Percentiles rank a stretch among this genome's conserved stretches.
Evolutionary conservation across 2,888 invertebrate genomes (phyloP).

Genomic region (Tanytarsus gracilentus): DNA sequence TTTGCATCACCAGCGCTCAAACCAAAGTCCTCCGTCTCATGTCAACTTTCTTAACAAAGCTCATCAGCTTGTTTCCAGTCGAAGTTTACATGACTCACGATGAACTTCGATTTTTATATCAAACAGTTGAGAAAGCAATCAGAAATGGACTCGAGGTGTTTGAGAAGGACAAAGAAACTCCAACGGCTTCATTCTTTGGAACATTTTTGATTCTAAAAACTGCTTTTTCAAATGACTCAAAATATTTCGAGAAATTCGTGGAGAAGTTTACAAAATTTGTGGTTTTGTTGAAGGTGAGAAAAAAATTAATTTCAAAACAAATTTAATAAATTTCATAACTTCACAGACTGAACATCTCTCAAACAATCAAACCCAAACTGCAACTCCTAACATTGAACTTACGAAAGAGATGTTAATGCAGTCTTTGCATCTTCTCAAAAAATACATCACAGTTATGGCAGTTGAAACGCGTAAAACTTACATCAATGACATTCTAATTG

Average conservation of each 20-base stretch:
- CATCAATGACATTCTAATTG: slow-evolving; percentile 82
- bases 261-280: slow-evolving; percentile 86
- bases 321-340: no score
- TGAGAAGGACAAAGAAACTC: slow-evolving; percentile 69
- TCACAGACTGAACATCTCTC: slow-evolving; percentile 77
- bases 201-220: slow-evolving; percentile 95
- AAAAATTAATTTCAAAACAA: no score
- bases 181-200: slow-evolving; percentile 73
- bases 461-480: slow-evolving; percentile 89
- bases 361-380: slow-evolving; percentile 41
- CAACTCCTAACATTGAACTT: slow-evolving; percentile 41
- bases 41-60: slow-evolving; percentile 74
- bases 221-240: slow-evolving; percentile 83
- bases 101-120: slow-evolving; percentile 85
- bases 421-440: slow-evolving; percentile 87
- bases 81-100: slow-evolving; percentile 76
- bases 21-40: slow-evolving; percentile 86
- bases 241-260: slow-evolving; percentile 86
- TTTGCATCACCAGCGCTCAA: slow-evolving; percentile 80
- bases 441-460: slow-evolving; percentile 86
- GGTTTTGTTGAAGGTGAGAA: slow-evolving; percentile 80
- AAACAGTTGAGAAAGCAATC: slow-evolving; percentile 77
- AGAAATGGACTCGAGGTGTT: slow-evolving; percentile 81
- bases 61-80: slow-evolving; percentile 80
- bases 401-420: slow-evolving; percentile 62